Evolutionary conservation across 2,888 invertebrate genomes (phyloP).

Genomic region (Eulithis prunata): DNA sequence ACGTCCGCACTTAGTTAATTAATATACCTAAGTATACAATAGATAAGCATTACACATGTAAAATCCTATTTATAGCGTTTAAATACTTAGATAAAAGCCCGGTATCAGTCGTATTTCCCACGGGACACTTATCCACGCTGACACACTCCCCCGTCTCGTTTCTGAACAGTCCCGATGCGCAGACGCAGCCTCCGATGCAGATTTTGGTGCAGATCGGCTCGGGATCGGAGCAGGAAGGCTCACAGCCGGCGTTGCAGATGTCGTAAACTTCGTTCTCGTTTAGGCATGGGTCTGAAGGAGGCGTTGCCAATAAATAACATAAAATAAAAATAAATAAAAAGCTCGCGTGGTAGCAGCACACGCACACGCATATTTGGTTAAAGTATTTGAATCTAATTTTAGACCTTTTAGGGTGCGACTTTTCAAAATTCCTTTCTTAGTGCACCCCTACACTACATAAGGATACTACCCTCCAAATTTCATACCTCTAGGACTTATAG

Average conservation of each 20-base stretch:
- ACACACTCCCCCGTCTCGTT: slow-evolving; percentile 63
- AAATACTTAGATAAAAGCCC: slow-evolving; percentile 62
- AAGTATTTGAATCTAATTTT: too few species aligned
- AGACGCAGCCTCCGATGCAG: slow-evolving; percentile 71
- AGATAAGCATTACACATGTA: slow-evolving; percentile 44
- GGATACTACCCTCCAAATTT: too few species aligned
- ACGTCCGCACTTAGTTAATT: too few species aligned
- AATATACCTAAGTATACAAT: too few species aligned
- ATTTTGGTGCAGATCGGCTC: slow-evolving; percentile 69
- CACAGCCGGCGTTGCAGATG: slow-evolving; percentile 66
- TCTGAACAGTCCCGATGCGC: slow-evolving; percentile 65
- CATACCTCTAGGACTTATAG: too few species aligned
- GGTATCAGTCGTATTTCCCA: slow-evolving; percentile 55
- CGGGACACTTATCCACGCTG: slow-evolving; percentile 65
- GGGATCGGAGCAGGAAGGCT: slow-evolving; percentile 68
- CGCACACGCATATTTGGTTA: too few species aligned
- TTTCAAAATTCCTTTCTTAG: too few species aligned
- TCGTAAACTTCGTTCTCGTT: slow-evolving; percentile 71
- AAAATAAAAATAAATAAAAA: too few species aligned
- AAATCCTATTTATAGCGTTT: slow-evolving; percentile 65
- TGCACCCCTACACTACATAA: too few species aligned
- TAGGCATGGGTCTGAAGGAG: slow-evolving; percentile 65
- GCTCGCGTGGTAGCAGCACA: too few species aligned
- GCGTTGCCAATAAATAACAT: too few species aligned
- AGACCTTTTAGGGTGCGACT: too few species aligned